Percentiles rank a stretch among this genome's conserved stretches.
phyloP scores from a whole-genome alignment of 2,797 vertebrate genomes.

The Chelmon rostratus region DNA sequence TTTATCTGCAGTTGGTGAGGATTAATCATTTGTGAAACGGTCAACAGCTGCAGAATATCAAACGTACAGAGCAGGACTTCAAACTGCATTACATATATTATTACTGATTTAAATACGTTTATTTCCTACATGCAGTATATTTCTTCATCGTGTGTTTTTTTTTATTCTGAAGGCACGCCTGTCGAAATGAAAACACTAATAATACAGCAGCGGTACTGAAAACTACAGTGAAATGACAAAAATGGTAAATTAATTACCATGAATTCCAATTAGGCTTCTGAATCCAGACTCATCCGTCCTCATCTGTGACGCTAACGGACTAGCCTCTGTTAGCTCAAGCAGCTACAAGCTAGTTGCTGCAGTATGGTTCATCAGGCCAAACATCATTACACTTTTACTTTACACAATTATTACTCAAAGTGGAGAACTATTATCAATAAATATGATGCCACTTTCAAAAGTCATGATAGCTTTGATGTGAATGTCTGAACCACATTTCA shows the following conservation, averaged over 20 bases:
- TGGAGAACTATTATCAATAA: no score
- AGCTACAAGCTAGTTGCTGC: neutral
- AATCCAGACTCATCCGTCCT: neutral
- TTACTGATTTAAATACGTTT: neutral
- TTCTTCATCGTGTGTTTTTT: neutral
- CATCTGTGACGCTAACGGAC: neutral
- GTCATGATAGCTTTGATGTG: no score
- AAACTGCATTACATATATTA: neutral
- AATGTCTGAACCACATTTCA: no score
- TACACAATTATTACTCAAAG: no score
- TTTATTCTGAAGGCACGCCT: neutral
- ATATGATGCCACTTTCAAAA: no score
- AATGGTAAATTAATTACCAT: neutral
- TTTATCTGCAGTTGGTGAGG: neutral
- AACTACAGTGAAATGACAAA: neutral
- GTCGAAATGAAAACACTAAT: neutral
- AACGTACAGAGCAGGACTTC: neutral
- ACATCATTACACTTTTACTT: neutral
- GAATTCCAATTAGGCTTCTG: neutral
- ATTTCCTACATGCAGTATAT: neutral
- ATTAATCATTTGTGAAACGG: neutral
- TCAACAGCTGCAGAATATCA: neutral
- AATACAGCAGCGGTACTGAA: conserved; percentile 1
- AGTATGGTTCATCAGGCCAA: no score
- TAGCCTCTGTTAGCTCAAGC: neutral